A percentile compares a stretch with the other conserved stretches of the same genome.
These are phyloP conservation scores for Eremobia ochroleuca DNA, from an alignment of 2,888 invertebrate species.

Conservation along the genomic window DNA sequence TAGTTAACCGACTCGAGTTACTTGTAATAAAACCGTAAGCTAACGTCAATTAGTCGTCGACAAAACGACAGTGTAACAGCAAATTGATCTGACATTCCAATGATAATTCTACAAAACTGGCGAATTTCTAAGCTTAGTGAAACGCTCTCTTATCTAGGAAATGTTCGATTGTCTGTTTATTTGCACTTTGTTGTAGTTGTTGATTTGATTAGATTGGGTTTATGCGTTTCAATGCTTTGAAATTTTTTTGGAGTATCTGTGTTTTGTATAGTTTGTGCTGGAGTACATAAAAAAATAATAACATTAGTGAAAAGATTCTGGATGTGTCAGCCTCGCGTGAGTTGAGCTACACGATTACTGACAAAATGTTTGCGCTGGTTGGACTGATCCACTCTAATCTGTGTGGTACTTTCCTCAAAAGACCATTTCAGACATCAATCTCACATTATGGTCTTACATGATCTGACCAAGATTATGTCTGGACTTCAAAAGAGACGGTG, in stretches of 20 bases:
- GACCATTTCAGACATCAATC: too few species aligned
- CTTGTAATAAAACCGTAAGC: constrained; percentile 78
- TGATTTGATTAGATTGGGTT: constrained; percentile 49
- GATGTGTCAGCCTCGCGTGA: neutral
- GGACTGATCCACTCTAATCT: too few species aligned
- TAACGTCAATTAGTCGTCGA: constrained; percentile 73
- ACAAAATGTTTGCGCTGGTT: too few species aligned
- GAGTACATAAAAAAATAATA: neutral
- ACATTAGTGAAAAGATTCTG: neutral
- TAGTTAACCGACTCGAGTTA: constrained; percentile 71
- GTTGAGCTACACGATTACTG: too few species aligned
- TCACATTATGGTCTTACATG: too few species aligned
- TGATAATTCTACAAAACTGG: constrained; percentile 82
- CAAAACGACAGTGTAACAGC: constrained; percentile 83
- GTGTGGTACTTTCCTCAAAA: too few species aligned
- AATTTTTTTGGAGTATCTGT: neutral
- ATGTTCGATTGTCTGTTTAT: constrained; percentile 71
- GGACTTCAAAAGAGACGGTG: too few species aligned
- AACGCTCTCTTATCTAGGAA: constrained; percentile 72
- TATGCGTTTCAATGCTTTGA: constrained; percentile 1
- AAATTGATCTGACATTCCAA: constrained; percentile 87
- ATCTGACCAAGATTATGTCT: too few species aligned
- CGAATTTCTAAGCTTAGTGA: constrained; percentile 76
- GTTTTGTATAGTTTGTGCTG: neutral
- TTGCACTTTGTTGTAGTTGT: constrained; percentile 55